Conservation (phyloP, 1,140 invertebrate genomes). For the Drosophila biarmipes region DNA sequence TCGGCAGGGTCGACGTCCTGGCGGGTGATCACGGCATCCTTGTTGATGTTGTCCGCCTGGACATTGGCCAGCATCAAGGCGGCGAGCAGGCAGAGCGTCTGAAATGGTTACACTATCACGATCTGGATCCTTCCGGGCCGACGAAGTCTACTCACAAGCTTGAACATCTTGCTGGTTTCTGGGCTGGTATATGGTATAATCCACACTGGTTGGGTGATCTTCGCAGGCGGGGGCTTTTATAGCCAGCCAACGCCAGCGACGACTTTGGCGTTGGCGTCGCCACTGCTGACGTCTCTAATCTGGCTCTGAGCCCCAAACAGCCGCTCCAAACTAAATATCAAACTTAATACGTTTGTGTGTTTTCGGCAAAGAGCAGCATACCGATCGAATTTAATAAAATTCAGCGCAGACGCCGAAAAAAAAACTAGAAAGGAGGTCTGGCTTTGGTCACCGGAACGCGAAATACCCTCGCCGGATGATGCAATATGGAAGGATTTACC, state of each 20-base stretch:
- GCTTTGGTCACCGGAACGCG: neutral
- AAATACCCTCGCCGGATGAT: conserved; percentile 14
- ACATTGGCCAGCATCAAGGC: conserved; percentile 65
- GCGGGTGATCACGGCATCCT: conserved; percentile 51
- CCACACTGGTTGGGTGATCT: conserved; percentile 73
- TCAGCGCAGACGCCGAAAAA: conserved; percentile 36
- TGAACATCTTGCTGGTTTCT: conserved; percentile 80
- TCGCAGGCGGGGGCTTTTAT: conserved; percentile 56
- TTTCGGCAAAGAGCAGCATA: conserved; percentile 49
- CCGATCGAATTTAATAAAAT: conserved; percentile 59
- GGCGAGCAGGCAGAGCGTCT: conserved; percentile 67
- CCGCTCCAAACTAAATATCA: conserved; percentile 68
- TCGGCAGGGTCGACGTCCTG: conserved; percentile 47
- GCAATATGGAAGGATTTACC: neutral
- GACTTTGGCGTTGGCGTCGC: conserved; percentile 43
- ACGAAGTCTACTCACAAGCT: conserved; percentile 71
- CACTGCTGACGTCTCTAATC: conserved; percentile 63
- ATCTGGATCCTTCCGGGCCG: neutral
- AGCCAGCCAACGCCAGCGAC: conserved; percentile 33
- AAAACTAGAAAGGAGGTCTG: conserved; percentile 29
- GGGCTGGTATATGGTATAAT: conserved; percentile 62
- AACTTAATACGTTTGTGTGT: conserved; percentile 57
- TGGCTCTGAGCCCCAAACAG: conserved; percentile 48
- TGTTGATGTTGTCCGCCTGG: conserved; percentile 74
- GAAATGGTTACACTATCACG: conserved; percentile 22